Evolutionary conservation across 2,888 invertebrate species (phyloP).

Genomic region (Cancer borealis): DNA sequence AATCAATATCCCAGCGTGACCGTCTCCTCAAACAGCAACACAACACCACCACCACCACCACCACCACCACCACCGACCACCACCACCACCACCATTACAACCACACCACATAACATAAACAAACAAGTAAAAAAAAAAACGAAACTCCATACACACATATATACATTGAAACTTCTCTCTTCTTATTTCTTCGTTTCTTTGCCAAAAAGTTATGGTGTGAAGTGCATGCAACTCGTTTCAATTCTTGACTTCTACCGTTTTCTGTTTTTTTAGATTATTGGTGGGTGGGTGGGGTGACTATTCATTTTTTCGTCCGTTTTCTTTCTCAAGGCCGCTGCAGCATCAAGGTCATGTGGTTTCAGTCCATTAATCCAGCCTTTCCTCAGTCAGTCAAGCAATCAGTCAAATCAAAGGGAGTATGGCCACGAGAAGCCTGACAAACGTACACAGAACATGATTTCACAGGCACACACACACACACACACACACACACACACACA

Average conservation of each 20-base stretch:
- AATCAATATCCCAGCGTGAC: constrained; percentile 15
- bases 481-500: too few species aligned
- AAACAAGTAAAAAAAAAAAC: not conserved
- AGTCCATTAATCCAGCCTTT: not conserved
- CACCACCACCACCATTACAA: not conserved
- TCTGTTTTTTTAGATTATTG: too few species aligned
- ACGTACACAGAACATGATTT: too few species aligned
- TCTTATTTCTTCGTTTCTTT: too few species aligned
- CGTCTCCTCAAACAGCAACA: constrained; percentile 23
- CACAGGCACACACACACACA: too few species aligned
- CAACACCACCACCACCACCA: not conserved
- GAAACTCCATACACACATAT: not conserved
- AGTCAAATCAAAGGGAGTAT: not conserved
- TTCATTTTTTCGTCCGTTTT: too few species aligned
- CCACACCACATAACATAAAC: not conserved
- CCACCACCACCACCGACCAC: not conserved
- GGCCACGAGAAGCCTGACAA: not conserved
- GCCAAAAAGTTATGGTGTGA: too few species aligned
- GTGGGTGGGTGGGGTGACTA: too few species aligned
- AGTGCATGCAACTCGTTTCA: too few species aligned
- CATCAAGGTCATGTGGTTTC: not conserved
- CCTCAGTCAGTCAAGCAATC: not conserved
- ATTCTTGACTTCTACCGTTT: too few species aligned
- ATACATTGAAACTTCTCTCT: too few species aligned
- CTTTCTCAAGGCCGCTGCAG: too few species aligned